A percentile compares a stretch with the other conserved stretches of the same genome.
Evolutionary conservation across 2,113 vertebrate genomes (phyloP).

Genomic region (Larimichthys polyactis): DNA sequence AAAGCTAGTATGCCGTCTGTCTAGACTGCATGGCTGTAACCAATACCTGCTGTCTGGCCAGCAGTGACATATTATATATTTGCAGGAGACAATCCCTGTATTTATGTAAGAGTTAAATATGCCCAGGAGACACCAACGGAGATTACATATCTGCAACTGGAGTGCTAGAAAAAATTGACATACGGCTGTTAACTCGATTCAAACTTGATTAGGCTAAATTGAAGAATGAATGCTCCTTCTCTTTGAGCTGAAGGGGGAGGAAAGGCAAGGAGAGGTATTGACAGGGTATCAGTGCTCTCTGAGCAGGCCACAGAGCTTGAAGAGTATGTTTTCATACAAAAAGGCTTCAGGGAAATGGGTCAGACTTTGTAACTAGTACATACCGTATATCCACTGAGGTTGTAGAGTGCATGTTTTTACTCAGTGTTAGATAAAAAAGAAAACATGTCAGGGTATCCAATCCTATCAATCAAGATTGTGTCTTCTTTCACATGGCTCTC

Average conservation of each 20-base stretch:
- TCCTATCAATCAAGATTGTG: slow-evolving; percentile 44
- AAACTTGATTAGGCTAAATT: slow-evolving; percentile 85
- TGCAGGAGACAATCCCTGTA: slow-evolving; percentile 85
- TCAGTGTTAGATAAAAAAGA: slow-evolving; percentile 28
- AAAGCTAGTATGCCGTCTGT: slow-evolving; percentile 66
- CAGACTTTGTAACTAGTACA: slow-evolving; percentile 44
- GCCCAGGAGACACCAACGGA: slow-evolving; percentile 77
- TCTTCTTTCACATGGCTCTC: slow-evolving; percentile 24
- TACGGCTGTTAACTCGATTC: slow-evolving; percentile 82
- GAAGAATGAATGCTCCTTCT: slow-evolving; percentile 82
- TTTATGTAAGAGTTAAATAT: slow-evolving; percentile 86
- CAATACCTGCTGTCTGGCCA: slow-evolving; percentile 79
- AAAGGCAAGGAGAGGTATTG: slow-evolving; percentile 50
- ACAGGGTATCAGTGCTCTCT: slow-evolving; percentile 60
- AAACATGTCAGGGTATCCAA: slow-evolving; percentile 51
- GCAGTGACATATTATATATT: slow-evolving; percentile 84
- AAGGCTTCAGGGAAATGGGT: slow-evolving; percentile 53
- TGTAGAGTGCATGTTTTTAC: slow-evolving; percentile 51
- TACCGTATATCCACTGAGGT: slow-evolving; percentile 42
- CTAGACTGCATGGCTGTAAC: slow-evolving; percentile 82
- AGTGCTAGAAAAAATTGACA: slow-evolving; percentile 82
- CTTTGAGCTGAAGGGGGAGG: slow-evolving; percentile 51
- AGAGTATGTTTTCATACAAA: slow-evolving; percentile 46
- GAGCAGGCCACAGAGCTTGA: slow-evolving; percentile 44
- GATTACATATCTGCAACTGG: slow-evolving; percentile 84